Percentiles rank a stretch among this genome's conserved stretches.
These are phyloP conservation scores for Minunthozetes semirufus DNA, from an alignment of 2,888 invertebrate genomes.

Conservation along the genomic window DNA sequence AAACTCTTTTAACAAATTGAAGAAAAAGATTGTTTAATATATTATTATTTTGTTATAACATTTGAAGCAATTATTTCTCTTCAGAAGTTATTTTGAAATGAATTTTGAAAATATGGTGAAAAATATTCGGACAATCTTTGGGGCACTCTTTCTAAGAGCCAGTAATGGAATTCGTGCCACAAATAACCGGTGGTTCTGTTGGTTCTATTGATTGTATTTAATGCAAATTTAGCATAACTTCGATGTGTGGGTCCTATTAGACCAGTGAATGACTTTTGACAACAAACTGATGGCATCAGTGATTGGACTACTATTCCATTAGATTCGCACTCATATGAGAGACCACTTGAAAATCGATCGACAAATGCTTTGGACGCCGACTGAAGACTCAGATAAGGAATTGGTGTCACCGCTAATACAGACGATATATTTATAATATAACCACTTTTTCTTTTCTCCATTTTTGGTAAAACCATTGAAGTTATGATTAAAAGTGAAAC, in stretches of 20 bases:
- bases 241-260: neutral
- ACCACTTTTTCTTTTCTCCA: conserved; percentile 2
- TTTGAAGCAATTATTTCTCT: too few species aligned
- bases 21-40: too few species aligned
- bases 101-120: neutral
- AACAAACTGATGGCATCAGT: neutral
- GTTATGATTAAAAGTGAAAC: conserved; percentile 8
- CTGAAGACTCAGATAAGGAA: conserved; percentile 2
- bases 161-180: conserved; percentile 8
- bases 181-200: conserved; percentile 17
- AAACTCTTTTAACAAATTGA: too few species aligned
- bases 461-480: conserved; percentile 22
- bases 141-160: neutral
- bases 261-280: neutral
- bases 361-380: conserved; percentile 31
- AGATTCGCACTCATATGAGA: conserved; percentile 10
- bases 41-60: too few species aligned
- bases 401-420: neutral
- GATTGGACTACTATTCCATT: conserved; percentile 25
- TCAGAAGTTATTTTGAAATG: neutral
- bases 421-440: conserved; percentile 30
- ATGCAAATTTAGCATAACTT: neutral
- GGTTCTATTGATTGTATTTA: neutral
- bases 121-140: neutral
- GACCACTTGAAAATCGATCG: conserved; percentile 11